Evolutionary conservation across 2,888 invertebrate species (phyloP).

Genomic region (Hipparchia sbordonii): DNA sequence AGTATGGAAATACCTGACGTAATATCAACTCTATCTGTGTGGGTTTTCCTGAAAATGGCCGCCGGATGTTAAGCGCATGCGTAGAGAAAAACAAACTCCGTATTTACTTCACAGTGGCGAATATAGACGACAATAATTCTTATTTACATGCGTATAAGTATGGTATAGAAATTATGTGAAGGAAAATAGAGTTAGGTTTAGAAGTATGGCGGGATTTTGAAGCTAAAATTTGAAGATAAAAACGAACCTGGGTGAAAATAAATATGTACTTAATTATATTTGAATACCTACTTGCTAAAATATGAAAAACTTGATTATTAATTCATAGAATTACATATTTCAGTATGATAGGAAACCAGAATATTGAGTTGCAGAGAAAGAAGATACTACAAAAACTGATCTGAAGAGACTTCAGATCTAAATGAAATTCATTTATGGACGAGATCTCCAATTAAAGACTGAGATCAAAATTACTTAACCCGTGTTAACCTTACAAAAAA

Average conservation of each 20-base stretch:
- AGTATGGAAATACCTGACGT: slow-evolving; percentile 45
- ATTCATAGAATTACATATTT: too few species aligned
- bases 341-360: too few species aligned
- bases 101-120: slow-evolving; percentile 12
- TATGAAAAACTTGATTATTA: too few species aligned
- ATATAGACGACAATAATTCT: slow-evolving; percentile 36
- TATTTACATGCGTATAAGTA: slow-evolving; percentile 32
- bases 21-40: slow-evolving; percentile 49
- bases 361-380: too few species aligned
- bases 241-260: not conserved
- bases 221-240: slow-evolving; percentile 69
- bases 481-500: too few species aligned
- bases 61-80: slow-evolving; percentile 66
- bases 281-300: too few species aligned
- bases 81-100: slow-evolving; percentile 39
- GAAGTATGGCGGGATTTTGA: slow-evolving; percentile 68
- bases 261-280: not conserved
- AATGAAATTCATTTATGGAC: too few species aligned
- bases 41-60: slow-evolving; percentile 75
- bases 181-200: slow-evolving; percentile 37
- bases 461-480: too few species aligned
- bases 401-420: too few species aligned
- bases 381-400: too few species aligned
- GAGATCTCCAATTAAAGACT: too few species aligned
- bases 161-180: not conserved